These are phyloP conservation scores for Lepilemur ruficaudatus DNA, from an alignment of 2,797 vertebrate genomes.

Conservation along the genomic window DNA sequence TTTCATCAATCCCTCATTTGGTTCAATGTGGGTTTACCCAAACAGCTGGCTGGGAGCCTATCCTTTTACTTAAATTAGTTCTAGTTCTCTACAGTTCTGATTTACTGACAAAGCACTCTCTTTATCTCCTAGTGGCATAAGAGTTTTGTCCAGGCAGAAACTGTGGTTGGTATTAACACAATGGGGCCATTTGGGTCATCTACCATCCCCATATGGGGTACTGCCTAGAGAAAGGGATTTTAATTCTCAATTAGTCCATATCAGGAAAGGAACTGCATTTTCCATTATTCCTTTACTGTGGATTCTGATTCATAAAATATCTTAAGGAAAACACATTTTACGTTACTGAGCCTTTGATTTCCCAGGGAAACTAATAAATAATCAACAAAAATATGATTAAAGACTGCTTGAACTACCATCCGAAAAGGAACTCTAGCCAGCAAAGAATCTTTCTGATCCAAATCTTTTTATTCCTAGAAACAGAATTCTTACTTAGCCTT, in stretches of 20 bases:
- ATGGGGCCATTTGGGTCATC: constrained; percentile 80
- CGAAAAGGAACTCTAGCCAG: constrained; percentile 78
- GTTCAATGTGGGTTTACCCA: background rate
- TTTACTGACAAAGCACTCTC: constrained; percentile 52
- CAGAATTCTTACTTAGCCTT: constrained; percentile 86
- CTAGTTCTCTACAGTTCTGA: constrained; percentile 33
- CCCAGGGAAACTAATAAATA: constrained; percentile 88
- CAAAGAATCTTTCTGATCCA: constrained; percentile 85
- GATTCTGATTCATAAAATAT: constrained; percentile 82
- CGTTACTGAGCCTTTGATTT: constrained; percentile 85
- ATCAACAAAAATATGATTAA: constrained; percentile 90
- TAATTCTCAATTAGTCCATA: constrained; percentile 79
- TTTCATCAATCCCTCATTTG: constrained; percentile 2
- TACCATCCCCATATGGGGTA: constrained; percentile 89
- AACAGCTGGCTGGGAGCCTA: constrained; percentile 38
- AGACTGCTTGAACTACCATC: constrained; percentile 84
- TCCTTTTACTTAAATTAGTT: constrained; percentile 60
- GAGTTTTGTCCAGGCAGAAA: constrained; percentile 28
- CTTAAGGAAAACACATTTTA: constrained; percentile 83
- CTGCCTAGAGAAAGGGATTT: constrained; percentile 86
- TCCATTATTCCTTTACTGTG: constrained; percentile 80
- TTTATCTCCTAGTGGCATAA: background rate
- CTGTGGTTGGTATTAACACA: background rate
- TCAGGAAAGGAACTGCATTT: constrained; percentile 80
- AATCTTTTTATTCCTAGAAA: constrained; percentile 86